These are phyloP conservation scores for Lepidotrigona ventralis DNA, from an alignment of 1,140 invertebrate species.

Conservation along the genomic window DNA sequence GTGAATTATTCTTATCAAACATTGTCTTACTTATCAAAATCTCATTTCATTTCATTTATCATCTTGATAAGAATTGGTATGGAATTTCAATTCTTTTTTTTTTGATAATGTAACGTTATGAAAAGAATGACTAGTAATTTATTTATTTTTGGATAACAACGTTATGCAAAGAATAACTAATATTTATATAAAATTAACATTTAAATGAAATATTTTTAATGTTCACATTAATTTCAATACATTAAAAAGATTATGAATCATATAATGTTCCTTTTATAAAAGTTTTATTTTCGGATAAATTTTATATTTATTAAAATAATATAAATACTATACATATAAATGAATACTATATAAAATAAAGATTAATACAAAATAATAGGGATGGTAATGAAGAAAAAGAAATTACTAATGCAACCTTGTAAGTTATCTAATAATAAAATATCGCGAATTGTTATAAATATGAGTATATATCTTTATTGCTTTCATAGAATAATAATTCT, in stretches of 20 bases:
- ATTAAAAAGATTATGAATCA: not conserved
- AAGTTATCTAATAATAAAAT: not conserved
- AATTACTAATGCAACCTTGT: not conserved
- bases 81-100: not conserved
- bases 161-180: not conserved
- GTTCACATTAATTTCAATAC: not conserved
- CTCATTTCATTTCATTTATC: not conserved
- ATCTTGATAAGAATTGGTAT: not conserved
- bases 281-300: not conserved
- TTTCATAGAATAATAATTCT: not conserved
- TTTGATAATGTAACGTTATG: too few relatives aligned
- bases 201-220: not conserved
- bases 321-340: not conserved
- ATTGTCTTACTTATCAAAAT: too few relatives aligned
- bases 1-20: not conserved
- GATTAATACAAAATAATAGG: not conserved
- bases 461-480: not conserved
- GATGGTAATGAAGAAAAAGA: not conserved
- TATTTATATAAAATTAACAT: not conserved
- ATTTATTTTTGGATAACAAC: not conserved
- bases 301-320: not conserved
- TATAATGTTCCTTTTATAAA: not conserved
- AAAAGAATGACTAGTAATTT: too few relatives aligned
- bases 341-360: not conserved
- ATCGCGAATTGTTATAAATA: not conserved